Conservation (phyloP, 2,113 vertebrate species). For the Eclectus roratus region DNA sequence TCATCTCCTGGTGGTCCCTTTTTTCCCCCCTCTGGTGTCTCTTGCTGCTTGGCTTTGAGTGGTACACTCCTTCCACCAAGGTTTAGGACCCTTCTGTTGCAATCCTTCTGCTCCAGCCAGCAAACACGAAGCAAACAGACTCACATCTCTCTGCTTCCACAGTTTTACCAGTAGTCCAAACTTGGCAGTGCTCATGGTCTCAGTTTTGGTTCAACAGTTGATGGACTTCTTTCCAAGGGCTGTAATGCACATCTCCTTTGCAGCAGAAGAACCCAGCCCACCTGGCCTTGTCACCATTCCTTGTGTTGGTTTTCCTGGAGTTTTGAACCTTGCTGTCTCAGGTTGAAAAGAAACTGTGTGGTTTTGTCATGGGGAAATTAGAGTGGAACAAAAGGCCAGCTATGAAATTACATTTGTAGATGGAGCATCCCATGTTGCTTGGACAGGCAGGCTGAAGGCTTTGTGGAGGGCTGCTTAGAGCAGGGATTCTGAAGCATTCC, state of each 20-base stretch:
- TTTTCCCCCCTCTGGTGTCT: neutral
- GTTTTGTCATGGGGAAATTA: rapidly evolving
- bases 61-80: neutral
- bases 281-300: neutral
- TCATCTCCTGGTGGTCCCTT: neutral
- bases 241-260: rapidly evolving
- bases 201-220: neutral
- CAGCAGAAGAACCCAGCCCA: neutral
- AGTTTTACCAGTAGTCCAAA: neutral
- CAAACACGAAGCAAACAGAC: neutral
- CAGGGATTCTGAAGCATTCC: neutral
- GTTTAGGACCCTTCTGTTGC: neutral
- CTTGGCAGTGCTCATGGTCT: neutral
- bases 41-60: neutral
- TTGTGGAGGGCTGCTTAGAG: neutral
- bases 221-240: neutral
- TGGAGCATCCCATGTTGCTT: rapidly evolving
- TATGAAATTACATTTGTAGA: neutral
- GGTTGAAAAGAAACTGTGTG: neutral
- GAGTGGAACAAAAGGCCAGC: neutral
- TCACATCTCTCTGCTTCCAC: neutral
- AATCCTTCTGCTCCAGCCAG: neutral
- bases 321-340: neutral
- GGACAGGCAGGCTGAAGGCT: neutral
- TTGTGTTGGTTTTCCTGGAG: neutral